Base-by-base conservation (phyloP, 2,888 invertebrate species). In the Antheraea assamensis region DNA sequence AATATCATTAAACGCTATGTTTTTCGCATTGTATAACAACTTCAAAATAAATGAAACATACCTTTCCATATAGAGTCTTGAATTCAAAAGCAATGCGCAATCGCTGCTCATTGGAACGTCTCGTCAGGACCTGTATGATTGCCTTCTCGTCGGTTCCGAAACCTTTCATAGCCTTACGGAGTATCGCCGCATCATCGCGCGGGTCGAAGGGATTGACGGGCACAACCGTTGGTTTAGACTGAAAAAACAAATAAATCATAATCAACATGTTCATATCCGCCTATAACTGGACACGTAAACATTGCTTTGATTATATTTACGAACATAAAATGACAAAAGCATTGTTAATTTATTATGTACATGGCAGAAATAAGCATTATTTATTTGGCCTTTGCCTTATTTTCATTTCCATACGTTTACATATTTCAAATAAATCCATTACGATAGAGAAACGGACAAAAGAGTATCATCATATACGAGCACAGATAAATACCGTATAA, bases 151-250 rank as follows among this genome's bases (percentile, higher is more conserved):
- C 98, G 0, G 99, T 99, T 52, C 98, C 98, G 81, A 97, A 96
- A 72, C 98, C 98, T 92, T 98, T 98, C 98, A 98, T 98, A 0
- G 98, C 98, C 83, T 97, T 97, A n/a, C 98, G 95, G 35, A 98
- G 95, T 2, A 96, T 93, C 80, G 97, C 97, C 0, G 98, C 98
- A 95, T 98, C 98, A 17, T 95, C 95, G 49, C 97, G 96, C 7
- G 98, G 96, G 85, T 98, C 96, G 91, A 98, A 98, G 0, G 96
- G 96, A 78, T 96, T 95, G n/a, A 95, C 96, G 13, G 98, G 96
- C 58, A 96, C 95, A 52, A 98, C 96, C 8, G 98, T 98, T 74
- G 98, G 97, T 74, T 95, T 96, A 75, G 96, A 96, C 97, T 97
- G 91, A 71, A 91, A n/a, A 92, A 79, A 78, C 72, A 24, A 76